Conservation (phyloP, 1,140 invertebrate species). For the Drosophila suzukii region DNA sequence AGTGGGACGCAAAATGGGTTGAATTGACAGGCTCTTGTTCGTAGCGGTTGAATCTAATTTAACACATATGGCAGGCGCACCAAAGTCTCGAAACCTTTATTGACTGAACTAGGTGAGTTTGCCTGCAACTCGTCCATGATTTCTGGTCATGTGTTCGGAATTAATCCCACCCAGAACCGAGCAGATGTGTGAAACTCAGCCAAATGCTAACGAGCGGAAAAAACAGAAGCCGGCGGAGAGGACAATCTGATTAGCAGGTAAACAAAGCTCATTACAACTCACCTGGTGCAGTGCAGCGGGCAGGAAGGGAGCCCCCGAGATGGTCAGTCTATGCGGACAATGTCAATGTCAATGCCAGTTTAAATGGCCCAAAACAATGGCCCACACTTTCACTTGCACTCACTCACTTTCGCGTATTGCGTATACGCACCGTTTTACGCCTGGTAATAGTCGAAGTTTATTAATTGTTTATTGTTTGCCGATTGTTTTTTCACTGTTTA, state of each 20-base stretch:
- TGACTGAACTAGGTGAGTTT: not conserved
- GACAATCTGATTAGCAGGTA: conserved; percentile 62
- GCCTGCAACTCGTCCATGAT: not conserved
- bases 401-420: conserved; percentile 27
- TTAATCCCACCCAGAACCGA: conserved; percentile 21
- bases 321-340: conserved; percentile 46
- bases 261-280: conserved; percentile 38
- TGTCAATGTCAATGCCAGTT: conserved; percentile 65
- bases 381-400: conserved; percentile 32
- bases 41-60: conserved; percentile 5
- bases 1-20: conserved; percentile 6
- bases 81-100: not conserved
- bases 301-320: conserved; percentile 6
- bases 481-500: conserved; percentile 27
- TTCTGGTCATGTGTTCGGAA: conserved; percentile 26
- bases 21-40: not conserved
- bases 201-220: conserved; percentile 50
- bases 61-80: not conserved
- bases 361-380: conserved; percentile 29
- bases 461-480: conserved; percentile 52
- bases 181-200: conserved; percentile 48
- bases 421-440: conserved; percentile 39
- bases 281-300: conserved; percentile 16
- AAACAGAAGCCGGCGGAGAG: conserved; percentile 35
- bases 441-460: conserved; percentile 41